Evolutionary conservation across 2,797 vertebrate genomes (phyloP).

Genomic region (Peromyscus attwateri): DNA sequence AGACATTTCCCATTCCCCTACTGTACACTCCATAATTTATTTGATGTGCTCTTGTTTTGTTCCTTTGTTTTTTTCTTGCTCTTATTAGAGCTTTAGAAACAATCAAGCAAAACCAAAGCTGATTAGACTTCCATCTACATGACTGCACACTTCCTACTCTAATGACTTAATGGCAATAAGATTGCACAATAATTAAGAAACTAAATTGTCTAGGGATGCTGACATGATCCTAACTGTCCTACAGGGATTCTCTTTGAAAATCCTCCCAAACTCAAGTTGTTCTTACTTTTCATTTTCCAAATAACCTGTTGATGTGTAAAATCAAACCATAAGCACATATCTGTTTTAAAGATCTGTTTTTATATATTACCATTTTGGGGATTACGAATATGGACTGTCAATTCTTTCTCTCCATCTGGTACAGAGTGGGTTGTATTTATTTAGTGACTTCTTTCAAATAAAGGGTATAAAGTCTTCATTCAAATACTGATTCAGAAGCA

Average conservation of each 20-base stretch:
- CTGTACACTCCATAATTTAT: background rate
- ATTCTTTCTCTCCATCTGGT: background rate
- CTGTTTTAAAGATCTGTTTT: background rate
- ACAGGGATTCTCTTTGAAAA: background rate
- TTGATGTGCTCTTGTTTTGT: background rate
- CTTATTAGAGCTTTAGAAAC: background rate
- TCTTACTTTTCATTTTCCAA: background rate
- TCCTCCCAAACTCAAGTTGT: background rate
- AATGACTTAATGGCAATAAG: background rate
- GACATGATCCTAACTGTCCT: background rate
- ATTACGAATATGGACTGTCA: background rate
- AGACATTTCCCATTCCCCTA: background rate
- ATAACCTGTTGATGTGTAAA: background rate
- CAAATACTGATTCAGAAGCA: background rate
- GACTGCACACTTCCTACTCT: background rate
- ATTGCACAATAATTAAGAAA: background rate
- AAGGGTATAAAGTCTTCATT: background rate
- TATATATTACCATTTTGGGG: background rate
- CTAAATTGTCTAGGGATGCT: background rate
- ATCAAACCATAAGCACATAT: accelerated
- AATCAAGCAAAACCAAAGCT: background rate
- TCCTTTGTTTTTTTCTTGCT: no score
- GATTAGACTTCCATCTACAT: background rate
- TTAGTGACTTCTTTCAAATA: background rate
- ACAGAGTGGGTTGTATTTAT: background rate